A percentile compares a stretch with the other conserved stretches of the same genome.
phyloP scores from a whole-genome alignment of 1,140 invertebrate species.

The Aphelinus certus region DNA sequence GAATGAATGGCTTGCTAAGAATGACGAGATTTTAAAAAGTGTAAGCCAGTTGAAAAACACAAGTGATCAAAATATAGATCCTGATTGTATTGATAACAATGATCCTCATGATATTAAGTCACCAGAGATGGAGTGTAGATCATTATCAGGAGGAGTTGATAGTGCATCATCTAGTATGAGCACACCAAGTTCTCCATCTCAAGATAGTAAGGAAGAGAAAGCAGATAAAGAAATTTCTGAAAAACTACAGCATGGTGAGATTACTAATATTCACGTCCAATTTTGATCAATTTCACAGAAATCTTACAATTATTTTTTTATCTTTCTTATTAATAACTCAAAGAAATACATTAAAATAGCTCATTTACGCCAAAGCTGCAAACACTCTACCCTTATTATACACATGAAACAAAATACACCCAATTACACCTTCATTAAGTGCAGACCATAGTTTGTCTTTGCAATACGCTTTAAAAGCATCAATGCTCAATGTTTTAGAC shows the following conservation, averaged over 20 bases:
- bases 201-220: constrained; percentile 62
- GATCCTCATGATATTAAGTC: constrained; percentile 39
- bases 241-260: constrained; percentile 43
- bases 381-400: too few species aligned
- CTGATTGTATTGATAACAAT: neutral
- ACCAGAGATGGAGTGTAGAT: constrained; percentile 57
- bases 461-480: too few species aligned
- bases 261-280: too few species aligned
- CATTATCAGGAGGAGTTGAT: constrained; percentile 57
- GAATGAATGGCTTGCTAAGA: constrained; percentile 61
- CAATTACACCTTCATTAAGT: too few species aligned
- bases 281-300: too few species aligned
- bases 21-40: constrained; percentile 59
- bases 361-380: too few species aligned
- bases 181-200: constrained; percentile 60
- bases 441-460: too few species aligned
- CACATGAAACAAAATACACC: too few species aligned
- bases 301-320: too few species aligned
- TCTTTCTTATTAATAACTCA: too few species aligned
- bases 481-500: too few species aligned
- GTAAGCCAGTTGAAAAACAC: constrained; percentile 45
- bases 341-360: too few species aligned
- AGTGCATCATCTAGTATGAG: constrained; percentile 62
- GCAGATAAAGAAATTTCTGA: constrained; percentile 60
- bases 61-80: neutral